phyloP scores from a whole-genome alignment of 2,113 vertebrate species.

The Ifrita kowaldi region DNA sequence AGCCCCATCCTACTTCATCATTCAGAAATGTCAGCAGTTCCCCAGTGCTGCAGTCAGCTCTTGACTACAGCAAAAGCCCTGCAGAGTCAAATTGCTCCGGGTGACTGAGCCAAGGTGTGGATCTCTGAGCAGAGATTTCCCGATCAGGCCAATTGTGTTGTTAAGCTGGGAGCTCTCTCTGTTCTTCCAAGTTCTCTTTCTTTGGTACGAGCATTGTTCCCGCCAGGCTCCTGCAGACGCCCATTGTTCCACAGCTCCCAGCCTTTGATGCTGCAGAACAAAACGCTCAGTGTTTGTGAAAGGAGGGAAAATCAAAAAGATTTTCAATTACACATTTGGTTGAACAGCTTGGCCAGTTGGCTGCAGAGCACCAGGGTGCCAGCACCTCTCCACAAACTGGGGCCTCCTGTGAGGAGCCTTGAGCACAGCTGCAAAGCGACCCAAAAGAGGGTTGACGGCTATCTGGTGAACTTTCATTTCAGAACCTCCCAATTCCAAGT shows the following conservation, averaged over 20 bases:
- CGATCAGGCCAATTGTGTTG: conserved; percentile 22
- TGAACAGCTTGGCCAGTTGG: neutral
- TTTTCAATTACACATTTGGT: conserved; percentile 27
- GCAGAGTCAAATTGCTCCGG: neutral
- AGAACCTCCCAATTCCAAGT: neutral
- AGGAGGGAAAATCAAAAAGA: conserved; percentile 23
- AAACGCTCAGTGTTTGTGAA: conserved; percentile 32
- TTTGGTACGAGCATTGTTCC: conserved; percentile 39
- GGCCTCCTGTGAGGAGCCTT: neutral
- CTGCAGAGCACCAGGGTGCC: neutral
- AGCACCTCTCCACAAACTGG: neutral
- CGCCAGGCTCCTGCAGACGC: neutral
- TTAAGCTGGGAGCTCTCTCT: conserved; percentile 39
- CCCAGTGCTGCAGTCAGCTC: neutral
- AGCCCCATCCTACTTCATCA: neutral
- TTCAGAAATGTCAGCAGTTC: neutral
- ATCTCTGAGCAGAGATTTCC: neutral
- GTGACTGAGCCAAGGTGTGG: neutral
- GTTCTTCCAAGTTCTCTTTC: conserved; percentile 34
- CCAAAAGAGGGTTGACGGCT: neutral
- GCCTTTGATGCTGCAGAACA: conserved; percentile 60
- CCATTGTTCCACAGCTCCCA: conserved; percentile 36
- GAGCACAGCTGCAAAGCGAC: neutral
- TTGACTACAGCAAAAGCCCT: neutral
- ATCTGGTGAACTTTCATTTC: neutral